Conservation (phyloP, 2,797 vertebrate genomes). For the Mus caroli region DNA sequence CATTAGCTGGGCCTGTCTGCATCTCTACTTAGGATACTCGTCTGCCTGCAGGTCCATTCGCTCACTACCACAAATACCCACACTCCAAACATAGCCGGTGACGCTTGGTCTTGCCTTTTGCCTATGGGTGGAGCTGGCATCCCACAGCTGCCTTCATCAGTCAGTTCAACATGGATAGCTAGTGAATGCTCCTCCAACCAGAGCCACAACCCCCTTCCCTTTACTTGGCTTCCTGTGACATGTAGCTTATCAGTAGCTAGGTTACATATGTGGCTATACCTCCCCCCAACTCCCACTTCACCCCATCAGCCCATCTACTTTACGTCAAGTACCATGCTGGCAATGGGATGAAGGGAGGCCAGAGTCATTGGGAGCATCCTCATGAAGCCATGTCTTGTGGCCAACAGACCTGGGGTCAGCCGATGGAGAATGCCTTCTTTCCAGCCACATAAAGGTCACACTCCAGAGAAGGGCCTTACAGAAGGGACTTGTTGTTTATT, state of each 20-base stretch:
- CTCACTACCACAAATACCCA: background rate
- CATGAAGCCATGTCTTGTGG: background rate
- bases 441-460: no score
- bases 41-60: background rate
- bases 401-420: accelerated
- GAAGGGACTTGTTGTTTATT: accelerated
- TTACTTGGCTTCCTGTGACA: background rate
- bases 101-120: background rate
- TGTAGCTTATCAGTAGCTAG: background rate
- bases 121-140: background rate
- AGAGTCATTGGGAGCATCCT: accelerated
- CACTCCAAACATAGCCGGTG: background rate
- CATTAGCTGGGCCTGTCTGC: background rate
- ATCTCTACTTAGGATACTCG: background rate
- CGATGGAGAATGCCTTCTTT: accelerated
- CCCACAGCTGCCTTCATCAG: background rate
- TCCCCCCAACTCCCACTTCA: background rate
- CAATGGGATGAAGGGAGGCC: background rate
- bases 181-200: accelerated
- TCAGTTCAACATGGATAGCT: background rate
- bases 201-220: background rate
- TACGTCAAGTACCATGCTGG: accelerated
- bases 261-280: background rate
- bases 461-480: accelerated
- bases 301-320: background rate